Conservation (phyloP, 2,797 vertebrate genomes). For the Cynodonichthys magdalenae region DNA sequence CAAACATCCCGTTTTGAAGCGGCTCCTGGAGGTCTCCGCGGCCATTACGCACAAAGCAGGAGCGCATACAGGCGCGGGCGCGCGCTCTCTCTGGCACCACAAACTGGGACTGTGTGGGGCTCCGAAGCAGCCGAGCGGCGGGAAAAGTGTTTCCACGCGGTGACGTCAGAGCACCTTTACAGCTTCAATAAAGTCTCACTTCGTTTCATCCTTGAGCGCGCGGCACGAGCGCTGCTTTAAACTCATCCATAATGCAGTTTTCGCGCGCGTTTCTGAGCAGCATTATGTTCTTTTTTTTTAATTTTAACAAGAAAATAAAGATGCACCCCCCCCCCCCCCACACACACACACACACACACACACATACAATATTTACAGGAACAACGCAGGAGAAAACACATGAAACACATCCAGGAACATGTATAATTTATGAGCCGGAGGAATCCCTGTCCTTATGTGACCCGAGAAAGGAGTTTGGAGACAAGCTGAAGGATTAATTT, state of each 20-base stretch:
- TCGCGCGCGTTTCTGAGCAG: neutral
- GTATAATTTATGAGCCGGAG: constrained; percentile 9
- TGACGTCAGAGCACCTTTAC: constrained; percentile 83
- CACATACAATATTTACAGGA: constrained; percentile 1
- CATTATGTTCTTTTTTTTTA: too few species aligned
- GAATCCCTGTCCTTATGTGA: too few species aligned
- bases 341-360: too few species aligned
- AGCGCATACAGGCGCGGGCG: constrained; percentile 16
- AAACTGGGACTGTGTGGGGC: constrained; percentile 55
- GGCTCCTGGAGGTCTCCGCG: constrained; percentile 34
- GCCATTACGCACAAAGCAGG: constrained; percentile 34
- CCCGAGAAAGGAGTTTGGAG: too few species aligned
- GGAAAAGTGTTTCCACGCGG: constrained; percentile 76
- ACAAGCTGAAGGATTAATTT: too few species aligned
- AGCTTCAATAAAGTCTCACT: neutral
- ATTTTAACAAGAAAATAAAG: neutral
- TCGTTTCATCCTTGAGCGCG: neutral
- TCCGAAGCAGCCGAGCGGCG: constrained; percentile 40
- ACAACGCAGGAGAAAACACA: constrained; percentile 1
- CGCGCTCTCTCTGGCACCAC: constrained; percentile 46
- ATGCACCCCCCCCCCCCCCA: neutral
- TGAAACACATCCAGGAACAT: constrained; percentile 19
- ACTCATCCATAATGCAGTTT: neutral
- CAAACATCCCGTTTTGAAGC: constrained; percentile 6
- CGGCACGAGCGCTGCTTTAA: neutral